Conservation (phyloP, 2,797 vertebrate genomes). For the Sebastes aleutianus region DNA sequence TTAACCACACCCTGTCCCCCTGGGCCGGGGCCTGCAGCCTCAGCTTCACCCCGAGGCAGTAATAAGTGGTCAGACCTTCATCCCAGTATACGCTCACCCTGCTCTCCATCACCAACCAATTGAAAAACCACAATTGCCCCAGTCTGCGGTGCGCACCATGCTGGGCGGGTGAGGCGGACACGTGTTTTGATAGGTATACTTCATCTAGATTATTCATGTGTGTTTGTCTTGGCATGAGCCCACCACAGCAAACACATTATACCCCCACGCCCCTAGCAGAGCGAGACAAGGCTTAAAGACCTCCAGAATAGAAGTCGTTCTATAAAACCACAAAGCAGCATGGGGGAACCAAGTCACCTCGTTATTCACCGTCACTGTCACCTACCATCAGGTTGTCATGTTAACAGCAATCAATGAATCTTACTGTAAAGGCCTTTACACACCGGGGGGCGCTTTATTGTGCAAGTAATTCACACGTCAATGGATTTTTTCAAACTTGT, state of each 20-base stretch:
- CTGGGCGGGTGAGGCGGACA: conserved; percentile 5
- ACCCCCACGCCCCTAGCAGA: conserved; percentile 2
- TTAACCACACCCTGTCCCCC: conserved; percentile 34
- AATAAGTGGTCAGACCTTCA: conserved; percentile 62
- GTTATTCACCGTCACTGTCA: conserved; percentile 41
- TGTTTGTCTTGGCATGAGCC: conserved; percentile 69
- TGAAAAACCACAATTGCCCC: conserved; percentile 52
- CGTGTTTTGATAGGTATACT: conserved; percentile 61
- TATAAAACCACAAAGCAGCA: conserved; percentile 19
- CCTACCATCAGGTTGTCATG: conserved; percentile 5
- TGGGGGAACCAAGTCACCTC: conserved; percentile 20
- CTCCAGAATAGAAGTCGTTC: conserved; percentile 45
- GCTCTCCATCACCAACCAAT: conserved; percentile 51
- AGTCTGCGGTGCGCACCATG: conserved; percentile 26
- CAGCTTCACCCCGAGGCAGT: conserved; percentile 52
- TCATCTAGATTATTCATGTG: conserved; percentile 67
- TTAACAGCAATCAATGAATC: neutral
- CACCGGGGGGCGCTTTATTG: too few species aligned
- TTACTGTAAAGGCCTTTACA: neutral
- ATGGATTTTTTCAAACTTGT: neutral
- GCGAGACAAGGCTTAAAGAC: conserved; percentile 42
- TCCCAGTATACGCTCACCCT: conserved; percentile 22
- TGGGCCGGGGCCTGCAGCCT: conserved; percentile 14
- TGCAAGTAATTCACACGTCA: neutral
- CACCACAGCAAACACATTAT: conserved; percentile 47